Conservation (phyloP, 2,113 vertebrate species). For the Myotis yumanensis region DNA sequence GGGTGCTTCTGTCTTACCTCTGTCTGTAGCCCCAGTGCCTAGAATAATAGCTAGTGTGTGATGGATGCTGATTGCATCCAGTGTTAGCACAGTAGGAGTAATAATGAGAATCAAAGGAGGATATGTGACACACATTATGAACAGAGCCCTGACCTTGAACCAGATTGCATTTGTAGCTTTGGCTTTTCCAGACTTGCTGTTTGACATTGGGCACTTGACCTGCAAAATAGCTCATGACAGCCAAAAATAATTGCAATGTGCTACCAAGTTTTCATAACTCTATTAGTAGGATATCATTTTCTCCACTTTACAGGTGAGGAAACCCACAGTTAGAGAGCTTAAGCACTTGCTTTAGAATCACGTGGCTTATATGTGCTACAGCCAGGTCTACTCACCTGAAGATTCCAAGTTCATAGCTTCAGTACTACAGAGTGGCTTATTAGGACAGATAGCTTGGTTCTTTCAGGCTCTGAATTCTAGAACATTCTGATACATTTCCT, state of each 20-base stretch:
- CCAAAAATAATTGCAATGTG: neutral
- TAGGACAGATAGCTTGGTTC: neutral
- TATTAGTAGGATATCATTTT: neutral
- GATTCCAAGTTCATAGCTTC: neutral
- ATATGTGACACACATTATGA: rapidly evolving
- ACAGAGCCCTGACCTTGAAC: neutral
- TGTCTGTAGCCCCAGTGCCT: neutral
- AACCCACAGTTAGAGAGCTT: neutral
- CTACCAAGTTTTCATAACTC: neutral
- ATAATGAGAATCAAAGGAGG: neutral
- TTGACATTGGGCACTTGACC: neutral
- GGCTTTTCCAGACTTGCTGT: neutral
- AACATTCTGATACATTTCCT: neutral
- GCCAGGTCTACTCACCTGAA: neutral
- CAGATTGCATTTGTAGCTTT: neutral
- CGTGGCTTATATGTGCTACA: neutral
- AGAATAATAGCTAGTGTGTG: neutral
- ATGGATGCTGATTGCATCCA: neutral
- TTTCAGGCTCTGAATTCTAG: neutral
- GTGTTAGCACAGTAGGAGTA: neutral
- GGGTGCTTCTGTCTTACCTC: neutral
- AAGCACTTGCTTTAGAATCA: neutral
- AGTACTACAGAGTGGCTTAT: neutral
- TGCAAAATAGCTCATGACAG: neutral
- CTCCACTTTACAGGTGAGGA: neutral